Conservation (phyloP, 2,888 invertebrate species). For the Meloe dianella region DNA sequence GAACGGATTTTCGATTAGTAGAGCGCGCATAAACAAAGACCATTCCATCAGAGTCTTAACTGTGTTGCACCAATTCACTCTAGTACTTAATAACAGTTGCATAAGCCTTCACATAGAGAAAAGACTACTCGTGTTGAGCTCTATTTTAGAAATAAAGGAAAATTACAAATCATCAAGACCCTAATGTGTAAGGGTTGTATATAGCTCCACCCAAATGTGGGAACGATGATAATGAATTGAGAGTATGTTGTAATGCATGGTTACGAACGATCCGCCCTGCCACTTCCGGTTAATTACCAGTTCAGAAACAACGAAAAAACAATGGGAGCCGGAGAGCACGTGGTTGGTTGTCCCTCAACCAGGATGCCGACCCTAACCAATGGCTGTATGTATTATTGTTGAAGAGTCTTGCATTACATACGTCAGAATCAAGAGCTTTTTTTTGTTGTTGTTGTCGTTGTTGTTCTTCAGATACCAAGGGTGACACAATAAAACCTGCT, state of each 20-base stretch:
- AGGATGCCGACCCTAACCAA: conserved; percentile 51
- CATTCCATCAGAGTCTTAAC: conserved; percentile 19
- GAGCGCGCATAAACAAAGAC: conserved; percentile 27
- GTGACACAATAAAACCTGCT: conserved; percentile 9
- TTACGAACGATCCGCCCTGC: conserved; percentile 51
- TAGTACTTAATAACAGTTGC: conserved; percentile 9
- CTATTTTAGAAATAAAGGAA: no score
- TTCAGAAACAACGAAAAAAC: conserved; percentile 53
- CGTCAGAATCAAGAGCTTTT: neutral
- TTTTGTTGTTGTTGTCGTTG: neutral
- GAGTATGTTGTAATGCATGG: conserved; percentile 48
- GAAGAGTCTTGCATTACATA: conserved; percentile 3
- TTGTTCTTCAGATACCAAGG: conserved; percentile 5
- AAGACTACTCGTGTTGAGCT: neutral
- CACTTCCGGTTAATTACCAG: conserved; percentile 56
- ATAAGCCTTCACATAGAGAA: neutral
- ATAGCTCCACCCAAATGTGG: conserved; percentile 51
- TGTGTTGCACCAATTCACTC: neutral
- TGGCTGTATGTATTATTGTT: conserved; percentile 32
- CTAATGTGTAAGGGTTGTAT: conserved; percentile 8
- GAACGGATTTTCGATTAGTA: conserved; percentile 26
- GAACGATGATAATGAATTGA: conserved; percentile 50
- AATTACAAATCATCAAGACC: neutral
- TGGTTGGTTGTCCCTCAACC: conserved; percentile 53
- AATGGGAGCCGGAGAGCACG: conserved; percentile 51